A percentile compares a stretch with the other conserved stretches of the same genome.
phyloP scores from a whole-genome alignment of 2,113 vertebrate genomes.

The Mus spicilegus region DNA sequence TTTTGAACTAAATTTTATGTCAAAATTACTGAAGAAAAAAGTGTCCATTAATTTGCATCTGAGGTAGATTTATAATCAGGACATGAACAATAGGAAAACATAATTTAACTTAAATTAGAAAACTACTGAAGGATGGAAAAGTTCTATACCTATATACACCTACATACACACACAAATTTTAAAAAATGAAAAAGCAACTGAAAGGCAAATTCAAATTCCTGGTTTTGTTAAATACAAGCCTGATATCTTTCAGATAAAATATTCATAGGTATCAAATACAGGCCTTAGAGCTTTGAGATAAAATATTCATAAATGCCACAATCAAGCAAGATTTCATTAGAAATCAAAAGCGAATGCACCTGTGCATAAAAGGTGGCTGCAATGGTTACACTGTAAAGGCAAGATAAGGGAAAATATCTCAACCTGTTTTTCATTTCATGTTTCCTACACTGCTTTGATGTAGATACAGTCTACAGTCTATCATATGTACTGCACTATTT shows the following conservation, averaged over 20 bases:
- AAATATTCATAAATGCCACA: slow-evolving; percentile 85
- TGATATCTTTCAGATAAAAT: slow-evolving; percentile 91
- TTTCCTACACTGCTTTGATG: slow-evolving; percentile 88
- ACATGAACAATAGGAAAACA: slow-evolving; percentile 75
- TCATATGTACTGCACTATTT: slow-evolving; percentile 88
- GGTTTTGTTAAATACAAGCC: slow-evolving; percentile 91
- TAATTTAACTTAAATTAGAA: slow-evolving; percentile 84
- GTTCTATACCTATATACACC: background rate
- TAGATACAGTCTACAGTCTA: slow-evolving; percentile 88
- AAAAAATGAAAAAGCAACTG: slow-evolving; percentile 82
- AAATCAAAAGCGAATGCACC: slow-evolving; percentile 90
- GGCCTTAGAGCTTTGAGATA: slow-evolving; percentile 90
- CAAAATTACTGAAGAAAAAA: slow-evolving; percentile 85
- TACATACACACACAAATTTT: background rate
- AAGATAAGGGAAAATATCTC: slow-evolving; percentile 93
- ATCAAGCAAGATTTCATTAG: slow-evolving; percentile 94
- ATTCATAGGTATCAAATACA: slow-evolving; percentile 80
- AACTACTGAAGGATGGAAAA: slow-evolving; percentile 80
- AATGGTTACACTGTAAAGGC: slow-evolving; percentile 92
- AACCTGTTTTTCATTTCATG: slow-evolving; percentile 90
- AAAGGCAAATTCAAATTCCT: slow-evolving; percentile 89
- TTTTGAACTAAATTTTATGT: slow-evolving; percentile 79
- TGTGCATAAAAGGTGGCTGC: slow-evolving; percentile 92
- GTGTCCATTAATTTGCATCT: slow-evolving; percentile 79
- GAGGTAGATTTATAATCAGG: slow-evolving; percentile 82